A percentile compares a stretch with the other conserved stretches of the same genome.
These are phyloP conservation scores for Plebejus anna DNA, from an alignment of 2,888 invertebrate genomes.

Conservation along the genomic window DNA sequence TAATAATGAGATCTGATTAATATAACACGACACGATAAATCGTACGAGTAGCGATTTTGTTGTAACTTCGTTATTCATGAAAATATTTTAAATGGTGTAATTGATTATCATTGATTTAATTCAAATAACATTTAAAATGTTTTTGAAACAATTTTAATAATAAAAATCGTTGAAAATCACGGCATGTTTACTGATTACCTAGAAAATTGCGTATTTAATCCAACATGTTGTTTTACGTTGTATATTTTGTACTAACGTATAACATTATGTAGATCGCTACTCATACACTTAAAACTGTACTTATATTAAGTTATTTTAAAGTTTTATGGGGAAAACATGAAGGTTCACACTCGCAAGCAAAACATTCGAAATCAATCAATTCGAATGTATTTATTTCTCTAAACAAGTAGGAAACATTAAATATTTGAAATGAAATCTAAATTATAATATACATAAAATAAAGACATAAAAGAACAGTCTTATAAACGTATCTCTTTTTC, in stretches of 20 bases:
- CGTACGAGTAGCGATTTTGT: slow-evolving; percentile 32
- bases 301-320: background rate
- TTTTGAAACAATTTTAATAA: background rate
- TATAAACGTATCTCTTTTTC: background rate
- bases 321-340: background rate
- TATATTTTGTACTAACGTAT: background rate
- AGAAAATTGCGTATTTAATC: background rate
- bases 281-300: background rate
- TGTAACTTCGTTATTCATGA: background rate
- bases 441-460: background rate
- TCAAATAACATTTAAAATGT: no score
- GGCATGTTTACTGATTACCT: background rate
- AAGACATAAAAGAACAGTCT: slow-evolving; percentile 18
- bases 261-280: background rate
- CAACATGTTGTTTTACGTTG: background rate
- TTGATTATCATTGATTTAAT: no score
- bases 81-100: no score
- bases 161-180: background rate
- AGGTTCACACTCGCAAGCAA: background rate
- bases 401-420: background rate
- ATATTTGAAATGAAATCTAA: background rate
- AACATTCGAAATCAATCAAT: background rate
- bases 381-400: background rate
- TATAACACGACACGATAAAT: slow-evolving; percentile 39
- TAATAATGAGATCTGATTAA: slow-evolving; percentile 56